Conservation (phyloP, 2,113 vertebrate genomes). For the Odobenus rosmarus region DNA sequence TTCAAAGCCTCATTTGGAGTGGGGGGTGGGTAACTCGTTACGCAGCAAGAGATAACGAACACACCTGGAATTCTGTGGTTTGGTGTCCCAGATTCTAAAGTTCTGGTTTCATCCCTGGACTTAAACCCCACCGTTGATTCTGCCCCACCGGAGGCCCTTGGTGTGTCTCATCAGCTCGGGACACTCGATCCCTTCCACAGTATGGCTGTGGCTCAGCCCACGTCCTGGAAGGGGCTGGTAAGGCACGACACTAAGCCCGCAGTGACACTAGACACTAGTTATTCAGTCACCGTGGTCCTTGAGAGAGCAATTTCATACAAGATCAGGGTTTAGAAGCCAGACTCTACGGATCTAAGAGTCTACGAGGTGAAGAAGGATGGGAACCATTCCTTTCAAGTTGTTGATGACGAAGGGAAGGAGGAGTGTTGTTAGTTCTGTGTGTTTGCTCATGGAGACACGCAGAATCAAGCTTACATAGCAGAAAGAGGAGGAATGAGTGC, state of each 20-base stretch:
- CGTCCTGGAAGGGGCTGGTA: background rate
- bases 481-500: background rate
- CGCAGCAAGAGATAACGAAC: background rate
- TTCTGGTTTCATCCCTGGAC: background rate
- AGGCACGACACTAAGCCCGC: background rate
- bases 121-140: background rate
- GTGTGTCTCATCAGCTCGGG: background rate
- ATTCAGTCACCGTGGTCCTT: background rate
- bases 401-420: background rate
- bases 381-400: background rate
- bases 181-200: background rate
- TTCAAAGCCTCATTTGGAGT: background rate
- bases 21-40: background rate
- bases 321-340: background rate
- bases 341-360: background rate
- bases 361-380: background rate
- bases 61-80: background rate
- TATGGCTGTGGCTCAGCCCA: rapidly evolving
- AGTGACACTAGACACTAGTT: background rate
- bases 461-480: background rate
- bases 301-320: background rate
- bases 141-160: background rate
- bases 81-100: too few species aligned
- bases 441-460: background rate
- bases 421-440: rapidly evolving